A percentile compares a stretch with the other conserved stretches of the same genome.
phyloP scores from a whole-genome alignment of 1,140 invertebrate species.

The Patella vulgata region DNA sequence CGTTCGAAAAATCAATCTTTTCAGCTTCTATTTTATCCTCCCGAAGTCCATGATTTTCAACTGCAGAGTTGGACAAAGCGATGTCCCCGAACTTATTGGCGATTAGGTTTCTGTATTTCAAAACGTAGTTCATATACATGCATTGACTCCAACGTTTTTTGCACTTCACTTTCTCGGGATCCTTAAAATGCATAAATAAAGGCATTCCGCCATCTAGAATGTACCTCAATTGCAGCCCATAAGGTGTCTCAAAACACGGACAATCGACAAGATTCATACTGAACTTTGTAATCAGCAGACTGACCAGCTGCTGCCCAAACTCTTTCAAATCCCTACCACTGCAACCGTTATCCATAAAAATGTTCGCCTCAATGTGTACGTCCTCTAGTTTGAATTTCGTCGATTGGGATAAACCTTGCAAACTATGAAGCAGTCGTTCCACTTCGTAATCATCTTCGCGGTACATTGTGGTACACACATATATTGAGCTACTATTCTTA shows the following conservation, averaged over 20 bases:
- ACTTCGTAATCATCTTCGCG: slow-evolving; percentile 53
- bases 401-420: slow-evolving; percentile 33
- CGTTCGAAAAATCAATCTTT: too few species aligned
- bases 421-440: slow-evolving; percentile 44
- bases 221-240: slow-evolving; percentile 48
- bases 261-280: slow-evolving; percentile 24
- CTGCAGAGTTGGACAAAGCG: too few species aligned
- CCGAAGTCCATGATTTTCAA: too few species aligned
- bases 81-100: too few species aligned
- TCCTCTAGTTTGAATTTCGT: slow-evolving; percentile 16
- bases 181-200: slow-evolving; percentile 54
- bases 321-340: slow-evolving; percentile 37
- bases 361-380: slow-evolving; percentile 48
- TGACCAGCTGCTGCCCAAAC: slow-evolving; percentile 51
- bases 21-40: too few species aligned
- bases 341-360: slow-evolving; percentile 57
- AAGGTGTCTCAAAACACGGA: slow-evolving; percentile 41
- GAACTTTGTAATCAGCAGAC: slow-evolving; percentile 36
- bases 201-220: too few species aligned
- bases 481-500: slow-evolving; percentile 30
- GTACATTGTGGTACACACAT: slow-evolving; percentile 57
- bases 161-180: slow-evolving; percentile 45
- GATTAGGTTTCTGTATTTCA: slow-evolving; percentile 45
- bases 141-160: slow-evolving; percentile 59
- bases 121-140: slow-evolving; percentile 54